Percentiles rank a stretch among this genome's conserved stretches.
These are phyloP conservation scores for Empis livida DNA, from an alignment of 2,888 invertebrate genomes.

Conservation along the genomic window DNA sequence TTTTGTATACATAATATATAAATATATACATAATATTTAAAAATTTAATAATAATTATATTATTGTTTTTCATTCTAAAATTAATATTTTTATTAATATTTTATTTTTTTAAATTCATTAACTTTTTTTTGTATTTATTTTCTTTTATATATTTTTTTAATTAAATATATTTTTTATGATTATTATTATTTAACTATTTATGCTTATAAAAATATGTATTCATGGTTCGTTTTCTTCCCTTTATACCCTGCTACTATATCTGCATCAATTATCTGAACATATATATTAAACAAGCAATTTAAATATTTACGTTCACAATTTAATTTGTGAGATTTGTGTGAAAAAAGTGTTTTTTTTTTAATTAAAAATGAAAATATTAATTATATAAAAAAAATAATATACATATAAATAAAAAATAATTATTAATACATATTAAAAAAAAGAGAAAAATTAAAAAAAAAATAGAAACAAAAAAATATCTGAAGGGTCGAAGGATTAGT, in stretches of 20 bases:
- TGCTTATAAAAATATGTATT: too few relatives aligned
- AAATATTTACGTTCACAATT: conserved; percentile 4
- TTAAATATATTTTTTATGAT: too few relatives aligned
- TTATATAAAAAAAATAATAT: neutral
- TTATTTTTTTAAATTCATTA: too few relatives aligned
- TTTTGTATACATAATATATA: conserved; percentile 8
- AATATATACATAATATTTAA: too few relatives aligned
- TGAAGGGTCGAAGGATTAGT: conserved; percentile 29
- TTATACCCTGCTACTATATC: conserved; percentile 2
- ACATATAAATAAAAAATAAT: conserved; percentile 1
- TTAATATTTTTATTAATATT: too few relatives aligned
- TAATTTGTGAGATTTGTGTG: neutral
- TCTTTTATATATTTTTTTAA: too few relatives aligned
- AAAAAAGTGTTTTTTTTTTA: conserved; percentile 4
- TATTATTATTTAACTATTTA: too few relatives aligned
- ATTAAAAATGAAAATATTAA: too few relatives aligned
- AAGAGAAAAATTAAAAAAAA: conserved; percentile 1
- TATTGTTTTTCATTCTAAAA: neutral
- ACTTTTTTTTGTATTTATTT: too few relatives aligned
- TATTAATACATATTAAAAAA: conserved; percentile 11
- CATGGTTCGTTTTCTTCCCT: conserved; percentile 1
- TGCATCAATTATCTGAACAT: neutral
- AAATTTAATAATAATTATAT: too few relatives aligned
- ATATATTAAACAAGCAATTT: too few relatives aligned
- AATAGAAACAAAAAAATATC: conserved; percentile 13